Evolutionary conservation across 1,140 invertebrate species (phyloP).

Genomic region (Leptestheria dahalacensis): DNA sequence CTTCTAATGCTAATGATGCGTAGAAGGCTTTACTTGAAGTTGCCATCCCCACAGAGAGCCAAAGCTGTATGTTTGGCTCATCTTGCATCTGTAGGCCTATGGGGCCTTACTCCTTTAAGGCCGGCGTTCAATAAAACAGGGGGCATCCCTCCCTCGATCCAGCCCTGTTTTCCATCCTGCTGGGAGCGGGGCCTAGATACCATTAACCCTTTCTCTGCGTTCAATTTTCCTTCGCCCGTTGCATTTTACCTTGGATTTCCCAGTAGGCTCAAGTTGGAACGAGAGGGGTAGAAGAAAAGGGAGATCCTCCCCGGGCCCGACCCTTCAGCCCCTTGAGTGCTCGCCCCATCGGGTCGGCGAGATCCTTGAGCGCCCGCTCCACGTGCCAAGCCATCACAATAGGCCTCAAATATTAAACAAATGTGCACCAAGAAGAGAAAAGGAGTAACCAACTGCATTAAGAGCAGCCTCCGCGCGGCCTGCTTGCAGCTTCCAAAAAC

Average conservation of each 20-base stretch:
- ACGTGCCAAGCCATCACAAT: background rate
- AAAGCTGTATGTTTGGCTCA: background rate
- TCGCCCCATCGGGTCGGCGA: background rate
- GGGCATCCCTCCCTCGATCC: too few species aligned
- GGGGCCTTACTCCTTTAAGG: background rate
- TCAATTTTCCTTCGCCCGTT: background rate
- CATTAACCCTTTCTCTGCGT: background rate
- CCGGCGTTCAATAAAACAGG: background rate
- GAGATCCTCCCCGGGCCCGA: too few species aligned
- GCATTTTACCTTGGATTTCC: background rate
- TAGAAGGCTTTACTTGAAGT: too few species aligned
- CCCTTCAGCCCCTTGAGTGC: too few species aligned
- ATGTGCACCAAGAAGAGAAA: background rate
- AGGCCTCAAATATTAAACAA: background rate
- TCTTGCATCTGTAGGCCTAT: background rate
- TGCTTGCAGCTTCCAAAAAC: too few species aligned
- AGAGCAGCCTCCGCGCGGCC: too few species aligned
- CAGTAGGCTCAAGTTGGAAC: background rate
- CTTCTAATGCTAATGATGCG: too few species aligned
- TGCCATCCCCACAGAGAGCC: too few species aligned
- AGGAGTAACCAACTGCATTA: background rate
- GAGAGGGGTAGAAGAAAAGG: too few species aligned
- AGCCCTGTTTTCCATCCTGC: too few species aligned
- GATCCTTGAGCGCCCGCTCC: background rate
- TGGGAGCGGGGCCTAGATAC: too few species aligned